These are phyloP conservation scores for Ichneumoninae sp. DNA, from an alignment of 2,888 invertebrate genomes.

Conservation along the genomic window DNA sequence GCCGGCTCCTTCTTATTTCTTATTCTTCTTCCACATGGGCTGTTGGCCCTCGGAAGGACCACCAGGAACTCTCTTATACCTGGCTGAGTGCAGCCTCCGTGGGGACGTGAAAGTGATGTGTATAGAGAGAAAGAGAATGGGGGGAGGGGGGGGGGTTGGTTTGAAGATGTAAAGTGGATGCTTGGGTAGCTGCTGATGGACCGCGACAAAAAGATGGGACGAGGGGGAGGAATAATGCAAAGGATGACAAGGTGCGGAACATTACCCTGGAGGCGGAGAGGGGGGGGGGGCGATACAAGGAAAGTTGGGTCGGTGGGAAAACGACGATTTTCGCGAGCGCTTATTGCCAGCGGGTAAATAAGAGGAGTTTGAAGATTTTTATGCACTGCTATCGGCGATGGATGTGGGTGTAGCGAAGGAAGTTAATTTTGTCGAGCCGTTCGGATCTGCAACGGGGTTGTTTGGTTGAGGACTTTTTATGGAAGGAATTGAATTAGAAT, in stretches of 20 bases:
- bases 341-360: too few species aligned
- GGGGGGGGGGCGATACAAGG: neutral
- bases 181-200: neutral
- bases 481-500: too few species aligned
- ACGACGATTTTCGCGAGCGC: too few species aligned
- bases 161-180: conserved; percentile 38
- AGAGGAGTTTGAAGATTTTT: too few species aligned
- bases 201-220: conserved; percentile 2
- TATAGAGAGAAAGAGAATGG: neutral
- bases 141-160: neutral
- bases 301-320: neutral
- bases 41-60: conserved; percentile 49
- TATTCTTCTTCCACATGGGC: conserved; percentile 21
- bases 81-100: neutral
- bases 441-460: too few species aligned
- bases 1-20: neutral
- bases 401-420: too few species aligned
- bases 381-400: too few species aligned
- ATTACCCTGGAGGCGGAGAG: neutral
- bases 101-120: conserved; percentile 12
- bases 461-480: too few species aligned
- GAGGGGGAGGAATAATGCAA: neutral
- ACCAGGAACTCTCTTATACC: conserved; percentile 34
- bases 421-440: too few species aligned
- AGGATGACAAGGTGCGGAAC: neutral